phyloP scores from a whole-genome alignment of 2,888 invertebrate genomes.

The Brenthis hecate region DNA sequence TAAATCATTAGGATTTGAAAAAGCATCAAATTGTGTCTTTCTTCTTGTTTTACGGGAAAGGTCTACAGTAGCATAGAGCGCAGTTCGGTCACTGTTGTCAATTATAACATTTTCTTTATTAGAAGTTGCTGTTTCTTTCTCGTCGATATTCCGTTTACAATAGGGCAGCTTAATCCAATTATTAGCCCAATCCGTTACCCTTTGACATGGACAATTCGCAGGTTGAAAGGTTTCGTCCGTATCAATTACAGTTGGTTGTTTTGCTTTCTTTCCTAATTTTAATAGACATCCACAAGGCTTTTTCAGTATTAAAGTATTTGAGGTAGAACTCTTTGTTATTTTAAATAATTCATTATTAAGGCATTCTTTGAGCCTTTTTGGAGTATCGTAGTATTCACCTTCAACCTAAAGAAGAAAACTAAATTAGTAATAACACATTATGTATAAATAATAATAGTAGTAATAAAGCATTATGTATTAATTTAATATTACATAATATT shows the following conservation, averaged over 20 bases:
- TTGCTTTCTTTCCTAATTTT: constrained; percentile 68
- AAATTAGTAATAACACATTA: constrained; percentile 13
- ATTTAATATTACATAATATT: constrained; percentile 45
- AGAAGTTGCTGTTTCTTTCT: constrained; percentile 58
- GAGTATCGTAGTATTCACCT: constrained; percentile 88
- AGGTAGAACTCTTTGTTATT: constrained; percentile 75
- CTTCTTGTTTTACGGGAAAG: constrained; percentile 84
- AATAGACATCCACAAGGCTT: constrained; percentile 88
- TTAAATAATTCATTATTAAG: constrained; percentile 78
- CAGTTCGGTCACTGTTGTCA: constrained; percentile 58
- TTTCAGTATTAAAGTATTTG: constrained; percentile 82
- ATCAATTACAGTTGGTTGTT: constrained; percentile 63
- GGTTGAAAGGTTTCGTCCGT: constrained; percentile 62
- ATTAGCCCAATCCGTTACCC: constrained; percentile 86
- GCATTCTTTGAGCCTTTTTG: constrained; percentile 87
- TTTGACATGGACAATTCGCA: constrained; percentile 81
- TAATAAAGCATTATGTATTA: no score
- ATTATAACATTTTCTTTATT: constrained; percentile 80
- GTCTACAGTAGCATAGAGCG: constrained; percentile 88
- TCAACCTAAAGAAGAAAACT: constrained; percentile 54
- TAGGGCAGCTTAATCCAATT: constrained; percentile 84
- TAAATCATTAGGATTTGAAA: constrained; percentile 25
- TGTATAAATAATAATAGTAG: neutral
- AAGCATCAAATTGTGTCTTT: constrained; percentile 51
- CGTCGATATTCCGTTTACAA: constrained; percentile 67